phyloP scores from a whole-genome alignment of 2,113 vertebrate genomes.

The Amphilophus citrinellus region DNA sequence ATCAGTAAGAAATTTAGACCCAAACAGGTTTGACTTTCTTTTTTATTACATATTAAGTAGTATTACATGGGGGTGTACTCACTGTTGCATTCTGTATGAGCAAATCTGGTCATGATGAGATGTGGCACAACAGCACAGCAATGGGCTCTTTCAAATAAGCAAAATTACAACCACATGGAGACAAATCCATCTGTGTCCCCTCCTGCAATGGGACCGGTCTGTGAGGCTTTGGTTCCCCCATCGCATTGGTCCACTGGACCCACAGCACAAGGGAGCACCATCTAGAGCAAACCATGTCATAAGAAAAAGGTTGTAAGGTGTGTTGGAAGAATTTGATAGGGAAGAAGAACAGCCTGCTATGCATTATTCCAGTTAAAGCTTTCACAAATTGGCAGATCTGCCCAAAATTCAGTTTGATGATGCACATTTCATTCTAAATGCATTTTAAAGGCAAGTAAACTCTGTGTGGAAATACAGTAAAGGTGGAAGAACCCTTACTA shows the following conservation, averaged over 20 bases:
- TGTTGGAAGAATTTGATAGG: too few relatives aligned
- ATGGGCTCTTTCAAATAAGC: not conserved
- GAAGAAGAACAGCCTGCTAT: too few relatives aligned
- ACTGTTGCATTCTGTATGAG: not conserved
- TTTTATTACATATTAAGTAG: too few relatives aligned
- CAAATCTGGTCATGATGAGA: not conserved
- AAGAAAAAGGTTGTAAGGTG: too few relatives aligned
- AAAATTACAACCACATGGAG: not conserved
- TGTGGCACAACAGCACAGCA: not conserved
- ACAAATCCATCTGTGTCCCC: not conserved
- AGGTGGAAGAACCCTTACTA: too few relatives aligned
- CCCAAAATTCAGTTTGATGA: too few relatives aligned
- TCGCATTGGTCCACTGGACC: not conserved
- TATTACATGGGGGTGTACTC: not conserved
- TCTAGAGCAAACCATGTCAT: too few relatives aligned
- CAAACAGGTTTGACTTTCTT: not conserved
- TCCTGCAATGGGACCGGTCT: not conserved
- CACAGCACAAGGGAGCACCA: not conserved
- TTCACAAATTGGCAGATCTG: too few relatives aligned
- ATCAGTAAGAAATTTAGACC: not conserved
- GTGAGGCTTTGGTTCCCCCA: not conserved
- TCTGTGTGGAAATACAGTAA: too few relatives aligned
- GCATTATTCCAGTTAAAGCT: too few relatives aligned
- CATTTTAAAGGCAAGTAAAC: too few relatives aligned
- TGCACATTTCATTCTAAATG: too few relatives aligned